Evolutionary conservation across 2,888 invertebrate genomes (phyloP).

Genomic region (Pheosia tremula): DNA sequence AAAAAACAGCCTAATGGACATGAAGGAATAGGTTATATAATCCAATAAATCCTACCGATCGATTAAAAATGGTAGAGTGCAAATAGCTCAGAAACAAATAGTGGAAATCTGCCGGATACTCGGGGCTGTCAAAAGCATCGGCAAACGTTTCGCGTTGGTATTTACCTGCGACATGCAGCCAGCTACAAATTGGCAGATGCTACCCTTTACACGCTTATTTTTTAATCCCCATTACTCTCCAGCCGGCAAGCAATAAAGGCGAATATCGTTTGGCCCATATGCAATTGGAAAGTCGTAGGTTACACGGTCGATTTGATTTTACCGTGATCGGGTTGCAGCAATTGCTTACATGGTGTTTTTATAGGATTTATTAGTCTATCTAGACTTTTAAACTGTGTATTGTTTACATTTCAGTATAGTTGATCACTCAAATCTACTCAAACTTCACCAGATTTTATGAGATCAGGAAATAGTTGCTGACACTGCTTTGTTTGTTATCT

Average conservation of each 20-base stretch:
- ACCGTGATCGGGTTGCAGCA: constrained; percentile 54
- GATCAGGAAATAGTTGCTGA: too few relatives aligned
- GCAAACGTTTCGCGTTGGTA: constrained; percentile 65
- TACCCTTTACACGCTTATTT: constrained; percentile 37
- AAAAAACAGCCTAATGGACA: not conserved
- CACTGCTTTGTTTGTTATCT: too few relatives aligned
- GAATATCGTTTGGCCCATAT: constrained; percentile 17
- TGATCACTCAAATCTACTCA: too few relatives aligned
- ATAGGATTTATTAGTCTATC: constrained; percentile 12
- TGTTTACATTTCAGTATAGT: not conserved
- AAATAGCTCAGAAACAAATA: constrained; percentile 58
- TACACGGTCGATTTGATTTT: constrained; percentile 60
- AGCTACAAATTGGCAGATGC: constrained; percentile 65
- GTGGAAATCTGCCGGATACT: constrained; percentile 65
- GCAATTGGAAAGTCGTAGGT: constrained; percentile 22
- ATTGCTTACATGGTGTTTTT: constrained; percentile 40
- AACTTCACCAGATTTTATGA: too few relatives aligned
- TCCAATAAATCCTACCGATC: constrained; percentile 18
- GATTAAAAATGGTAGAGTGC: constrained; percentile 27
- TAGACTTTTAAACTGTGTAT: not conserved
- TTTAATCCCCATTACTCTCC: constrained; percentile 20
- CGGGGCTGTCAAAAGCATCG: constrained; percentile 74
- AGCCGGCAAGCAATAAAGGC: constrained; percentile 24
- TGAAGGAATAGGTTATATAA: constrained; percentile 13
- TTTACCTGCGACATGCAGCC: constrained; percentile 65